Evolutionary conservation across 2,113 vertebrate genomes (phyloP), one percentile per base, ranked within the genome.

Genomic region (Actenoides hombroni): DNA sequence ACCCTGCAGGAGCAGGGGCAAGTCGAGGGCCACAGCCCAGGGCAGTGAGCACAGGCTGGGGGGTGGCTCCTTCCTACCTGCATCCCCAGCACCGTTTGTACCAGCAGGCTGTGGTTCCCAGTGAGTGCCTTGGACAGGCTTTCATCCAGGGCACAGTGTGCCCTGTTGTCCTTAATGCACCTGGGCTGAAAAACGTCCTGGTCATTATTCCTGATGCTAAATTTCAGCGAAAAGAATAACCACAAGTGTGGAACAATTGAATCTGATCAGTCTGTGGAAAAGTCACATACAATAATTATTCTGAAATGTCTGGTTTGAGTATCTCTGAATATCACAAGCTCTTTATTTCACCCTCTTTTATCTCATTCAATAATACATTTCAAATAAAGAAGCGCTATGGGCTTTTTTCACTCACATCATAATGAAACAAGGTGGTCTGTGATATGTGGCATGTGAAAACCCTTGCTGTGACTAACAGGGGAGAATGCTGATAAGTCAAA

Each of bases 131-230:
- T 1, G 5, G 73, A 37, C 16, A 12, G 68, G 14, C 14, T 74
- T 53, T 61, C 16, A 3, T 53, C 35, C 49, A 2, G 0, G 2
- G 5, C 3, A 1, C 26, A 2, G 46, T 11, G 19, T 25, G 35
- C 28, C 18, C 63, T 15, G 4, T 6, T 74, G 83, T 33, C 64
- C 51, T 65, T 63, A 54, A 6, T 11, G 39, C 25, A 29, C 51
- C 26, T 6, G 25, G 44, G 10, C 54, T 61, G 70, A 35, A 70
- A 87, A 57, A 31, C 20, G 29, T 39, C 48, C 42, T 24, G 39
- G 20, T 24, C 19, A 2, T 67, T 81, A n/a, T 24, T 88, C 24
- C 33, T 65, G 44, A 21, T 4, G 18, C 20, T 48, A 16, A 31
- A 31, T 35, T 60, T 73, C 46, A 42, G 33, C 17, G 69, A 64